Conservation (phyloP, 1,140 invertebrate species). For the Conus betulinus region DNA sequence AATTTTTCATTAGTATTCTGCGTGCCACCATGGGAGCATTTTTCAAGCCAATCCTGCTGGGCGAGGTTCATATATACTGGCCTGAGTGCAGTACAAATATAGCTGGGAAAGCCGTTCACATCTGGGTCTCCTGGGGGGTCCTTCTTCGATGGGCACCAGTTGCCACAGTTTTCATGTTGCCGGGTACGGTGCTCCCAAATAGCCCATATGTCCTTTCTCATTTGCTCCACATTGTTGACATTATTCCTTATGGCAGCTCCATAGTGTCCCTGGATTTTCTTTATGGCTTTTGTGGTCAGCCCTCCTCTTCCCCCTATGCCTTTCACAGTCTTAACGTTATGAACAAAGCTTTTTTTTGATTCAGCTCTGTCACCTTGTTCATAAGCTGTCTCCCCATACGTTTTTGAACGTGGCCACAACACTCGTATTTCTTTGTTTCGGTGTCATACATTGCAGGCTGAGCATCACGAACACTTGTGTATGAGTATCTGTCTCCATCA, state of each 20-base stretch:
- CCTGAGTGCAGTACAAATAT: slow-evolving; percentile 26
- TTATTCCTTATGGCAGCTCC: slow-evolving; percentile 41
- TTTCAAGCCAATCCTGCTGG: slow-evolving; percentile 1
- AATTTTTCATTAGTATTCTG: slow-evolving; percentile 35
- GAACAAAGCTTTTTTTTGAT: neutral
- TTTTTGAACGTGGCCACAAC: slow-evolving; percentile 33
- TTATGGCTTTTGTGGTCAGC: neutral
- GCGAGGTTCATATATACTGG: slow-evolving; percentile 30
- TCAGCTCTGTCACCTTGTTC: slow-evolving; percentile 31
- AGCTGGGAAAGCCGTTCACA: neutral
- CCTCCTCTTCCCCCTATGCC: neutral
- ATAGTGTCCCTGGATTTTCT: slow-evolving; percentile 44
- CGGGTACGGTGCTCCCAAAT: slow-evolving; percentile 36
- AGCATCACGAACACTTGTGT: slow-evolving; percentile 14
- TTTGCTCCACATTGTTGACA: slow-evolving; percentile 4
- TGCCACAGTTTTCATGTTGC: slow-evolving; percentile 25
- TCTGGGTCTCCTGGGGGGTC: neutral
- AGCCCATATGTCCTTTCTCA: slow-evolving; percentile 35
- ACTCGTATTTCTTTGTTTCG: slow-evolving; percentile 32
- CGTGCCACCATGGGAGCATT: slow-evolving; percentile 40
- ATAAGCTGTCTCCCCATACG: slow-evolving; percentile 35
- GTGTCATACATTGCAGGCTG: slow-evolving; percentile 31
- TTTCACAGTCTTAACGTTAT: neutral
- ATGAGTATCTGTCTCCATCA: slow-evolving; percentile 34
- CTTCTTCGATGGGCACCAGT: slow-evolving; percentile 29